Base-by-base conservation (phyloP, 2,113 vertebrate genomes). In the Oostethus manadensis region DNA sequence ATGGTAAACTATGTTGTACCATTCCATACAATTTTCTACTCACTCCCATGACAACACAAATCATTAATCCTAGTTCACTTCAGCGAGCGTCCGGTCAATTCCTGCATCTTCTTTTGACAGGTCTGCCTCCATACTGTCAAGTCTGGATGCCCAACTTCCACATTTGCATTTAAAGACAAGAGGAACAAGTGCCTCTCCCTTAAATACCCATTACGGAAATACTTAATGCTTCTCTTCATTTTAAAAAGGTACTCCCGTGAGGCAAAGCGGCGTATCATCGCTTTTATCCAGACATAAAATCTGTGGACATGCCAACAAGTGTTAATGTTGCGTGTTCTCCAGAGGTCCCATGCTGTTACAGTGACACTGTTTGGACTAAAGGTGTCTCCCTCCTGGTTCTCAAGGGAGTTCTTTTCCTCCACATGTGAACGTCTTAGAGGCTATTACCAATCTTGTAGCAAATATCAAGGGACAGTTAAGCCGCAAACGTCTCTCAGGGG, bases 261-360 rank as follows among this genome's bases (percentile, higher is more conserved):
- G n/a, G n/a, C n/a, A n/a, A 9, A 20, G 33, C 13, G 18, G 16
- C 53, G 8, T 11, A 20, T 55, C 18, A 55, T 38, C 15, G 53
- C 33, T 21, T 8, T 21, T 15, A 21, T 55, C 35, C 20, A 40
- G 53, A 40, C 35, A 40, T 17, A 13, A 2, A 20, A 55, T 55
- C 53, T 55, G n/a, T 3, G 18, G n/a, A 14, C 53, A 55, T 33
- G 53, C 35, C 35, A 55, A 55, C 53, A 55, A 55, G 53, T 55
- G 53, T 21, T 20, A 21, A 55, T 55, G 53, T 42, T 42, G 38
- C 14, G 38, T 55, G 38, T 55, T 40, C 35, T 20, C 17, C 5
- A n/a, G 21, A 55, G 33, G 53, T 55, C 53, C 40, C 53, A 55
- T 13, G 53, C 35, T 13, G 13, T 18, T 40, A 40, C 53, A 55